A percentile compares a stretch with the other conserved stretches of the same genome.
These are phyloP conservation scores for Bryconaethiops microstoma DNA, from an alignment of 2,797 vertebrate genomes.

Conservation along the genomic window DNA sequence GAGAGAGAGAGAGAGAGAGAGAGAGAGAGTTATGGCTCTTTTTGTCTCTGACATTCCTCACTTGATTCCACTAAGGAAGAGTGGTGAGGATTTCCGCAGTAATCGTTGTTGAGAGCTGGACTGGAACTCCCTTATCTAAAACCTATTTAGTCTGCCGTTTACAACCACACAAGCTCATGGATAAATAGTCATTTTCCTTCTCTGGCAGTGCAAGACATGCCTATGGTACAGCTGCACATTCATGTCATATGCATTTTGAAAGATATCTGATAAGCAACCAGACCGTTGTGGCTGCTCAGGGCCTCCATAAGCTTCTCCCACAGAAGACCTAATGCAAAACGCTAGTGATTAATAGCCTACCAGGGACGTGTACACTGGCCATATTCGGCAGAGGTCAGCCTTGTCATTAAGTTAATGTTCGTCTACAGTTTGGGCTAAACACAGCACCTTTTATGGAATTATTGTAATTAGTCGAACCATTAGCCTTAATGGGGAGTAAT, in stretches of 20 bases:
- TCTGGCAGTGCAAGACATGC: conserved; percentile 16
- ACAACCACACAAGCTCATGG: conserved; percentile 35
- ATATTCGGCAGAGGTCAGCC: conserved; percentile 71
- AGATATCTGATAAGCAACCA: conserved; percentile 61
- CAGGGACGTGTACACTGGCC: conserved; percentile 58
- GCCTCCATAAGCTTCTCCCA: conserved; percentile 51
- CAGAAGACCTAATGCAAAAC: conserved; percentile 60
- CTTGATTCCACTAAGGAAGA: conserved; percentile 46
- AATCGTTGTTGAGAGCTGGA: conserved; percentile 49
- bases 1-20: background rate
- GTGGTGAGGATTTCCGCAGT: conserved; percentile 45
- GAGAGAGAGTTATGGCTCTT: conserved; percentile 2
- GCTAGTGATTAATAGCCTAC: conserved; percentile 60
- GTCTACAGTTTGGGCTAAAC: conserved; percentile 80
- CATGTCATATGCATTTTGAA: conserved; percentile 32
- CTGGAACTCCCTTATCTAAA: conserved; percentile 39
- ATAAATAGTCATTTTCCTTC: conserved; percentile 45
- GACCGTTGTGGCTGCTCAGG: conserved; percentile 38
- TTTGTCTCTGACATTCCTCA: conserved; percentile 48
- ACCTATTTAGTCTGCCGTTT: conserved; percentile 45
- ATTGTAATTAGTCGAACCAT: conserved; percentile 85
- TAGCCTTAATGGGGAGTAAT: conserved; percentile 89
- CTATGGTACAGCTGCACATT: conserved; percentile 34
- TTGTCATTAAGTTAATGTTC: conserved; percentile 79
- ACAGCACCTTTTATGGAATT: conserved; percentile 83